Conservation (phyloP, 2,113 vertebrate species). For the Dasyurus viverrinus region DNA sequence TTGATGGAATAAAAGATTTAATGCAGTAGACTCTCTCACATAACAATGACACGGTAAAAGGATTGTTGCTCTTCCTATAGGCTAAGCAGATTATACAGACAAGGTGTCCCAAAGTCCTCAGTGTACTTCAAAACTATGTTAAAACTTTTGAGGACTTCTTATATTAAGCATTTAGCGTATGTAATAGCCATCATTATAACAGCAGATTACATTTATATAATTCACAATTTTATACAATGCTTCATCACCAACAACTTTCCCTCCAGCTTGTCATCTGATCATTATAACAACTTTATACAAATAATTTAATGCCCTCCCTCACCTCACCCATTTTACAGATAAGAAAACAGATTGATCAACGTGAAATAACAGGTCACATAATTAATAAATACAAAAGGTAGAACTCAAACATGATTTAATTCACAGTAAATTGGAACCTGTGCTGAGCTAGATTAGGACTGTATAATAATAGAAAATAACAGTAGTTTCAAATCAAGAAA, state of each 20-base stretch:
- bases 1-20: constrained; percentile 57
- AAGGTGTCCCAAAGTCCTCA: background rate
- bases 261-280: background rate
- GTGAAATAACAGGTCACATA: background rate
- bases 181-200: background rate
- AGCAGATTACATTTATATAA: background rate
- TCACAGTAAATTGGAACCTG: background rate
- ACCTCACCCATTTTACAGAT: background rate
- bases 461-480: background rate
- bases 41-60: constrained; percentile 29
- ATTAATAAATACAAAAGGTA: background rate
- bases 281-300: background rate
- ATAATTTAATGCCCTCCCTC: background rate
- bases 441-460: background rate
- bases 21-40: constrained; percentile 51
- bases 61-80: background rate
- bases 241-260: background rate
- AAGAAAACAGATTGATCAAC: background rate
- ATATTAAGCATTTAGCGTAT: background rate
- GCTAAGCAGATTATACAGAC: background rate
- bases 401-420: background rate
- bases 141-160: background rate
- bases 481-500: background rate
- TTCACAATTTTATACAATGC: no score
- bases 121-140: background rate